Evolutionary conservation across 2,888 invertebrate genomes (phyloP), one percentile per base, ranked within the genome.

Genomic region (Parochlus steinenii): DNA sequence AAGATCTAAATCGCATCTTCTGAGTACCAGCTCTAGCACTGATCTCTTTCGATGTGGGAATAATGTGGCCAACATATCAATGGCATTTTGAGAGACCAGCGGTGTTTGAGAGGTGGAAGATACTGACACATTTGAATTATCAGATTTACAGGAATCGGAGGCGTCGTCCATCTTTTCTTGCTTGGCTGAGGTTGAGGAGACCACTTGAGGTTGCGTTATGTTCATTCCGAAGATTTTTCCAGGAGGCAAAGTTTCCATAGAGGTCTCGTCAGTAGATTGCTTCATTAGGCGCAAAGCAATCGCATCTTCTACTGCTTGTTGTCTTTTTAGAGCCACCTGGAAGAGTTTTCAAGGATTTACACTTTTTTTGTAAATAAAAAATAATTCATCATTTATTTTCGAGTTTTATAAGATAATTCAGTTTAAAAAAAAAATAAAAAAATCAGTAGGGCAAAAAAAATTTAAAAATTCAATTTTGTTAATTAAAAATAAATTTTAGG

Each of bases 291-390:
- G 86, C 38, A 93, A 62, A 0, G 93, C 93, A 44, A 93, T 90
- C 37, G 90, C 90, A 54, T 95, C 93, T 63, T 95, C 93, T 0
- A 92, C 92, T 0, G 93, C 93, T 63, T 95, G 93, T 55, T 93
- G 92, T 10, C 95, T 67, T 61, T 95, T 95, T 38, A 95, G 57
- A 3, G 95, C 93, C 16, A 95, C 90, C 86, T 89, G 46, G 31
- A 46, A 45, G 37, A 31, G 6, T 12, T 6, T 12, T 12, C 25
- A 25, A 25, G 14, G 11, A 25, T 12, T 25, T 6, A 25, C 11
- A 12, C 6, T 12, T 25, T 25, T 25, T 24, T 42, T 43, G 42
- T 43, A 43, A 40, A 39, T 29, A 42, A 40, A 41, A 31, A 27
- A 38, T 40, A 42, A 39, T 30, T 33, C 27, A 23, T 19, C 28